These are phyloP conservation scores for Mythimna pallens DNA, from an alignment of 2,888 invertebrate species.

Conservation along the genomic window DNA sequence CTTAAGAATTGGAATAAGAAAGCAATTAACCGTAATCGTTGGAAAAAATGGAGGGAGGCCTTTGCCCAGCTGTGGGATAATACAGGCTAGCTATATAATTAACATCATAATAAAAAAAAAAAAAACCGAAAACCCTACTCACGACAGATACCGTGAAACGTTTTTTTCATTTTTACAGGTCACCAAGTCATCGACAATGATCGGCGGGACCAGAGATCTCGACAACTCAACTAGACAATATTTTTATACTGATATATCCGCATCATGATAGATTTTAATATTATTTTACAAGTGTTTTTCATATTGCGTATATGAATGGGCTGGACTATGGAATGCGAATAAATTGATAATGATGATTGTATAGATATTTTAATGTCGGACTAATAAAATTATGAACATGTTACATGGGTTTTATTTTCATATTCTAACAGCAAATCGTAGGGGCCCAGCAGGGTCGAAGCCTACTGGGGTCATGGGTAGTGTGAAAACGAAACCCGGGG, in stretches of 20 bases:
- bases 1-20: too few species aligned
- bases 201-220: slow-evolving; percentile 18
- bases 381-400: slow-evolving; percentile 62
- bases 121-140: too few species aligned
- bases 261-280: slow-evolving; percentile 64
- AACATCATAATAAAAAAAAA: too few species aligned
- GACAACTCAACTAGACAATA: slow-evolving; percentile 27
- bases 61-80: too few species aligned
- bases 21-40: too few species aligned
- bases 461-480: too few species aligned
- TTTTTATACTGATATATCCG: slow-evolving; percentile 59
- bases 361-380: slow-evolving; percentile 67
- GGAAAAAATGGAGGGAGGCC: too few species aligned
- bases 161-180: slow-evolving; percentile 27
- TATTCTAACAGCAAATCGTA: too few species aligned
- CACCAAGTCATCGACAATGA: slow-evolving; percentile 8
- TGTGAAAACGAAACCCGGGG: too few species aligned
- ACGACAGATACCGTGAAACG: too few species aligned
- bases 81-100: too few species aligned
- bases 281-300: slow-evolving; percentile 67
- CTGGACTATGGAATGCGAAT: slow-evolving; percentile 48
- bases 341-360: slow-evolving; percentile 70
- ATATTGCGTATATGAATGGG: slow-evolving; percentile 79
- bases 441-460: too few species aligned
- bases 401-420: neutral